Conservation (phyloP, 2,797 vertebrate species). For the Sebastes iracundus region DNA sequence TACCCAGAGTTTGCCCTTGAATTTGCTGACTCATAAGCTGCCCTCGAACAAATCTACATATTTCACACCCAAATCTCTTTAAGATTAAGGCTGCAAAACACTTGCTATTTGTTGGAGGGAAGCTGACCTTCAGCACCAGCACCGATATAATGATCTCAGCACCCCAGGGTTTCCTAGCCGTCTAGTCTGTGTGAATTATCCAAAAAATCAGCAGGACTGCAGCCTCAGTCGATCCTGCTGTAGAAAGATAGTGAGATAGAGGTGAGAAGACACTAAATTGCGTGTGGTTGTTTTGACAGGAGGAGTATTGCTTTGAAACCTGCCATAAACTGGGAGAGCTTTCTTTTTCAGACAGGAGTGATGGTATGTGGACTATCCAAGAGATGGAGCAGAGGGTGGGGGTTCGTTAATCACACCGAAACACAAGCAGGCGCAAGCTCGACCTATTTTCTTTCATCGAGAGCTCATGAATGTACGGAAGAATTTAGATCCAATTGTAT, state of each 20-base stretch:
- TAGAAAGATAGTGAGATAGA: background rate
- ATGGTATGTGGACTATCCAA: slow-evolving; percentile 15
- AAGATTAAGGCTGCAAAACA: slow-evolving; percentile 26
- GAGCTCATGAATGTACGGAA: slow-evolving; percentile 33
- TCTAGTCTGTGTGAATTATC: background rate
- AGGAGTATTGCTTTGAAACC: slow-evolving; percentile 29
- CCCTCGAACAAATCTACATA: slow-evolving; percentile 11
- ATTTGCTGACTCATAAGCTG: slow-evolving; percentile 51
- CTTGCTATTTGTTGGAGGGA: slow-evolving; percentile 7
- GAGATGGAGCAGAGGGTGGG: background rate
- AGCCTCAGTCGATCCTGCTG: background rate
- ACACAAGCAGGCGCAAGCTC: slow-evolving; percentile 45
- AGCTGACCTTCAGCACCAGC: slow-evolving; percentile 17
- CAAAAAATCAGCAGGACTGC: background rate
- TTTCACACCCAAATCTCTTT: slow-evolving; percentile 30
- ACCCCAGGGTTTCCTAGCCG: background rate
- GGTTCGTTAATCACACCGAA: slow-evolving; percentile 30
- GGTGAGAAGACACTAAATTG: slow-evolving; percentile 8
- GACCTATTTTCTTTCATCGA: slow-evolving; percentile 5
- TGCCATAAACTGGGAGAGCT: slow-evolving; percentile 6
- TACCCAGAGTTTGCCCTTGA: background rate
- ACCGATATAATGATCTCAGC: background rate
- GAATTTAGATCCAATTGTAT: slow-evolving; percentile 43
- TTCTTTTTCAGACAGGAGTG: background rate
- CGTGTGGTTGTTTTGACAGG: slow-evolving; percentile 41